phyloP scores from a whole-genome alignment of 2,797 vertebrate species.

The Thunnus albacares region DNA sequence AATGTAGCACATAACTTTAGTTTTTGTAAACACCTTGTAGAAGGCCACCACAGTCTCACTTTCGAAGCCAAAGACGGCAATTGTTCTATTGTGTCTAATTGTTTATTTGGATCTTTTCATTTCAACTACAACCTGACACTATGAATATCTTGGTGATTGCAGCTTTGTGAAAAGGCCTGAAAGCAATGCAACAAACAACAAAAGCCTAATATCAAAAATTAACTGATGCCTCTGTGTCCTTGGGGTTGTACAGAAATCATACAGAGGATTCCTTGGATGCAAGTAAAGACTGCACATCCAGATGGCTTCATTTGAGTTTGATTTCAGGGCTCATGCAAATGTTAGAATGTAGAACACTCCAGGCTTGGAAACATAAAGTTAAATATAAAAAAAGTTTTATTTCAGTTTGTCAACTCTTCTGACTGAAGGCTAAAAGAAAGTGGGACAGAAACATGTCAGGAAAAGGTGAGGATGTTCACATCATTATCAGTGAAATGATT shows the following conservation, averaged over 20 bases:
- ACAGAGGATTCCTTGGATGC: conserved; percentile 48
- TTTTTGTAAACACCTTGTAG: conserved; percentile 17
- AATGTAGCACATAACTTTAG: conserved; percentile 12
- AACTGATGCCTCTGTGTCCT: conserved; percentile 45
- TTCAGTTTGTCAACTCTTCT: conserved; percentile 51
- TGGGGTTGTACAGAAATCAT: conserved; percentile 36
- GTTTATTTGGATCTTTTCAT: conserved; percentile 1
- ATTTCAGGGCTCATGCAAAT: conserved; percentile 39
- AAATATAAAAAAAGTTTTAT: conserved; percentile 38
- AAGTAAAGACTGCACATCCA: conserved; percentile 47
- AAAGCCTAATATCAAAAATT: conserved; percentile 43
- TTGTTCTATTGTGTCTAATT: neutral
- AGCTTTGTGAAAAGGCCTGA: conserved; percentile 29
- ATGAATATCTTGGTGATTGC: conserved; percentile 17
- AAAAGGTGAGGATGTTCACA: conserved; percentile 66
- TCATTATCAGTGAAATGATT: conserved; percentile 72
- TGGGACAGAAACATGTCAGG: conserved; percentile 53
- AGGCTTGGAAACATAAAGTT: conserved; percentile 36
- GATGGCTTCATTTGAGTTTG: conserved; percentile 58
- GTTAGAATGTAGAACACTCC: conserved; percentile 34
- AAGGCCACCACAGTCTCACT: conserved; percentile 25
- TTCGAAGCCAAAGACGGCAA: neutral
- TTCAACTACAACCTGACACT: conserved; percentile 19
- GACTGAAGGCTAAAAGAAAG: conserved; percentile 56
- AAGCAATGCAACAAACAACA: conserved; percentile 53